phyloP scores from a whole-genome alignment of 2,888 invertebrate genomes.

The Melinaea menophilus region DNA sequence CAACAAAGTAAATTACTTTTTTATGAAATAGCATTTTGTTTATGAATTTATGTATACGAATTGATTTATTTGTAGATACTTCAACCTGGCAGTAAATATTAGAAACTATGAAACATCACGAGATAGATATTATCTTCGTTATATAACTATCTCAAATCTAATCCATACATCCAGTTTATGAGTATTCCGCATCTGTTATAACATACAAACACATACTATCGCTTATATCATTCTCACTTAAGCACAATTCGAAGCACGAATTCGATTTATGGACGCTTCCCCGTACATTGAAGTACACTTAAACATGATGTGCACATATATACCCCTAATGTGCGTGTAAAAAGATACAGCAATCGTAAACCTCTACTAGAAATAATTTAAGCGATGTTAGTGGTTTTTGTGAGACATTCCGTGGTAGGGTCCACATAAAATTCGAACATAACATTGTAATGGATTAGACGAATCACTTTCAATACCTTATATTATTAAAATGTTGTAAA shows the following conservation, averaged over 20 bases:
- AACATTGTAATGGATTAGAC: conserved; percentile 75
- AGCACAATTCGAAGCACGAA: conserved; percentile 58
- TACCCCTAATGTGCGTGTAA: conserved; percentile 73
- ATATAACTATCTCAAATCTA: neutral
- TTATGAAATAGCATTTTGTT: too few species aligned
- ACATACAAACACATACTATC: neutral
- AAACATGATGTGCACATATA: conserved; percentile 72
- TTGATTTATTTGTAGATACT: too few species aligned
- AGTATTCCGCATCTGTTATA: neutral
- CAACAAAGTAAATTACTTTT: too few species aligned
- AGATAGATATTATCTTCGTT: neutral
- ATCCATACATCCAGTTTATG: neutral
- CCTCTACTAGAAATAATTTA: conserved; percentile 75
- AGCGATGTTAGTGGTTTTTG: conserved; percentile 70
- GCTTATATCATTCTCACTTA: conserved; percentile 5
- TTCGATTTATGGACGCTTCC: conserved; percentile 71
- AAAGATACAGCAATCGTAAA: conserved; percentile 76
- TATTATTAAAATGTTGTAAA: conserved; percentile 20
- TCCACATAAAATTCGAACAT: conserved; percentile 73
- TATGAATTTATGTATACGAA: too few species aligned
- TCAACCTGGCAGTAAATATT: too few species aligned
- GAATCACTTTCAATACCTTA: conserved; percentile 71
- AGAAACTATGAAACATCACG: too few species aligned
- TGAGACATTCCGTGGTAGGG: conserved; percentile 73
- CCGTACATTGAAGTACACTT: conserved; percentile 60